Conservation (phyloP, 2,113 vertebrate genomes). For the human (Homo sapiens) region GRCh38 chr12:122817001-122817500, state of each 20-base stretch:
- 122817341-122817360: no score
- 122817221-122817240: not conserved
- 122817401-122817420: no score
- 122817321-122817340: not conserved
- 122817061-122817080: not conserved
- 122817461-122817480: no score
- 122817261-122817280: not conserved
- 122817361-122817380: no score
- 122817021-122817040: not conserved
- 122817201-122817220: not conserved
- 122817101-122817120: not conserved
- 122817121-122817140: not conserved
- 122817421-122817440: no score
- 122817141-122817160: not conserved
- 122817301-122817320: not conserved
- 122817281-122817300: not conserved
- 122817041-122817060: not conserved
- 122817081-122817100: not conserved
- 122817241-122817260: not conserved
- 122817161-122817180: not conserved
- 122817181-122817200: fast-evolving
- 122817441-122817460: no score
- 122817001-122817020: not conserved
- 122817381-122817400: no score
- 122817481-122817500: no score